Conservation (phyloP, 2,113 vertebrate species). For the Lates calcarifer region DNA sequence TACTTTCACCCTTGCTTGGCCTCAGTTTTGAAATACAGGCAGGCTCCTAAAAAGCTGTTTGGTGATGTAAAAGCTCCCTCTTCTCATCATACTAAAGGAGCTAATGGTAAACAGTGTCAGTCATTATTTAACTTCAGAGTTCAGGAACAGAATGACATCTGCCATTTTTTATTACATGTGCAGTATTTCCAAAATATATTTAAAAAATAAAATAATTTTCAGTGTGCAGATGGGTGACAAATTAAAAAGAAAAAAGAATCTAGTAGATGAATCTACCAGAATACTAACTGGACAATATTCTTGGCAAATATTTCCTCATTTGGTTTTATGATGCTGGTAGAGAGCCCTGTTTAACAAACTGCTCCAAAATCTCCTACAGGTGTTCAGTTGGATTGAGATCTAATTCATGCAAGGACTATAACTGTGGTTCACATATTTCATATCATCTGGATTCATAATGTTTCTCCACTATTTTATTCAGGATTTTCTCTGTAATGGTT, state of each 20-base stretch:
- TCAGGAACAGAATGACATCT: not conserved
- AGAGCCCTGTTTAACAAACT: not conserved
- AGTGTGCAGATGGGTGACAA: not conserved
- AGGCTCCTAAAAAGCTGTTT: slow-evolving; percentile 11
- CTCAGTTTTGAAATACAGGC: slow-evolving; percentile 30
- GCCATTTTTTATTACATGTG: not conserved
- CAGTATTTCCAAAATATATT: not conserved
- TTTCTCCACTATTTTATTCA: not conserved
- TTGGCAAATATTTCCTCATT: not conserved
- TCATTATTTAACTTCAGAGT: not conserved
- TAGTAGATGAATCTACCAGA: too few species aligned
- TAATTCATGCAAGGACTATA: slow-evolving; percentile 3
- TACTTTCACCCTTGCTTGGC: slow-evolving; percentile 16
- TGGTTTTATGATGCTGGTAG: not conserved
- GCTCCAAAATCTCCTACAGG: not conserved
- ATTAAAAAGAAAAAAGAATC: not conserved
- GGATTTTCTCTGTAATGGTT: not conserved
- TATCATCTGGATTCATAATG: not conserved
- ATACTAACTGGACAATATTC: not conserved
- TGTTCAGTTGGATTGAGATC: not conserved
- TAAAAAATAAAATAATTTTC: too few species aligned
- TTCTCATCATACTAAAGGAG: not conserved
- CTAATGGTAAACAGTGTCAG: slow-evolving; percentile 6
- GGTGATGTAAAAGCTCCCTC: slow-evolving; percentile 16
- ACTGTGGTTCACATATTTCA: not conserved